Base-by-base conservation (phyloP, 2,113 vertebrate species). In the Seriola aureovittata region DNA sequence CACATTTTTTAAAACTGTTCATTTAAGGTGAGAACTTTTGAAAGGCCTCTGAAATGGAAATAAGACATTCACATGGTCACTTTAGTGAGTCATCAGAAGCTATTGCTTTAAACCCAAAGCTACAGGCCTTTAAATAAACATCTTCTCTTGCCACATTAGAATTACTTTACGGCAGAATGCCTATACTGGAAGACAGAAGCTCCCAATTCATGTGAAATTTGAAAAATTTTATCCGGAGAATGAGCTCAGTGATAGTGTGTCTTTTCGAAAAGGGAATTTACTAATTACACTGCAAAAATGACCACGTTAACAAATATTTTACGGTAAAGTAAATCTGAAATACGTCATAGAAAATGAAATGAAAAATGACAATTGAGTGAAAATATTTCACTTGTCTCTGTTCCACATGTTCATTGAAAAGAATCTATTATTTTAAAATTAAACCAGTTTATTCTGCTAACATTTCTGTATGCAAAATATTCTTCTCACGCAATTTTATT, bases 271-370 rank as follows among this genome's bases (percentile, higher is more conserved):
- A 16, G 57, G 2, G 9, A 23, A 11, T 73, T 71, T 36, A 71
- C 23, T 23, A 19, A 71, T 54, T 71, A 32, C 38, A 62, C 57
- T 78, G 66, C 46, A 78, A 52, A 77, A 82, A 75, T 40, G 11
- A 44, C 44, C 19, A 34, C 29, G 13, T 48, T 46, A 23, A 54
- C 44, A 57, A 69, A 69, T 64, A 13, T 32, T 65, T 75, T 2
- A 59, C 42, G 6, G 13, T 19, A 40, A 29, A 71, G 44, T 29
- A 7, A 64, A 74, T 25, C 16, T 55, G 64, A n/a, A 66, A 80
- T 69, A 68, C 10, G 11, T 23, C 0, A 40, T 29, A 52, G 19
- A 40, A 77, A 60, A 59, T 12, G 0, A 36, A 25, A 36, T 38
- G 2, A 52, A 40, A 73, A 75, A 29, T 0, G 4, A 17, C 6